Conservation (phyloP, 2,888 invertebrate species). For the Drosophila neonasuta region DNA sequence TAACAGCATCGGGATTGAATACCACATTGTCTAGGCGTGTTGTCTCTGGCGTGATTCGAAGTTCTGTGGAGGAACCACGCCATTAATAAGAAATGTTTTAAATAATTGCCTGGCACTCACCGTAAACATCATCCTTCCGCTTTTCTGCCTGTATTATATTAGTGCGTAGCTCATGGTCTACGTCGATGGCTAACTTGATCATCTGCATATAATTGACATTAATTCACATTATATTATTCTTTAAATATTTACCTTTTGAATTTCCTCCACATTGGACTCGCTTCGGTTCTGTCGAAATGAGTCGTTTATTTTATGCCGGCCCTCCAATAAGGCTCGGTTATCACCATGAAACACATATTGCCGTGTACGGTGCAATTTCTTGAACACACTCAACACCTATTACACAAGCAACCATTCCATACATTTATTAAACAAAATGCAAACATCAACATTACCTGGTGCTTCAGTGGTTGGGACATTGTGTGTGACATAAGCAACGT, state of each 20-base stretch:
- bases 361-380: conserved; percentile 88
- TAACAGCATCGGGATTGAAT: conserved; percentile 84
- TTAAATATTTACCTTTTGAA: conserved; percentile 83
- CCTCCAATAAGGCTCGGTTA: conserved; percentile 84
- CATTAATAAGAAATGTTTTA: conserved; percentile 22
- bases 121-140: conserved; percentile 86
- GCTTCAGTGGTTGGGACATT: conserved; percentile 71
- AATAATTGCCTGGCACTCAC: conserved; percentile 81
- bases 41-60: conserved; percentile 77
- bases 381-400: conserved; percentile 87
- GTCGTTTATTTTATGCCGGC: conserved; percentile 88
- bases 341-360: conserved; percentile 87
- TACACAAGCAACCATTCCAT: background rate
- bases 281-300: conserved; percentile 87
- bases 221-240: background rate
- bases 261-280: conserved; percentile 84
- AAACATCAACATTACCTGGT: conserved; percentile 59
- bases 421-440: conserved; percentile 15
- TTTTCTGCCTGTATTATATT: conserved; percentile 89
- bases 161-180: conserved; percentile 87
- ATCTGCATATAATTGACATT: conserved; percentile 83
- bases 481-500: conserved; percentile 34
- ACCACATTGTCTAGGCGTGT: conserved; percentile 85
- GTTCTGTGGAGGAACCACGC: conserved; percentile 51
- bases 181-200: conserved; percentile 86